Evolutionary conservation across 2,888 invertebrate genomes (phyloP).

Genomic region (Spodoptera exigua): DNA sequence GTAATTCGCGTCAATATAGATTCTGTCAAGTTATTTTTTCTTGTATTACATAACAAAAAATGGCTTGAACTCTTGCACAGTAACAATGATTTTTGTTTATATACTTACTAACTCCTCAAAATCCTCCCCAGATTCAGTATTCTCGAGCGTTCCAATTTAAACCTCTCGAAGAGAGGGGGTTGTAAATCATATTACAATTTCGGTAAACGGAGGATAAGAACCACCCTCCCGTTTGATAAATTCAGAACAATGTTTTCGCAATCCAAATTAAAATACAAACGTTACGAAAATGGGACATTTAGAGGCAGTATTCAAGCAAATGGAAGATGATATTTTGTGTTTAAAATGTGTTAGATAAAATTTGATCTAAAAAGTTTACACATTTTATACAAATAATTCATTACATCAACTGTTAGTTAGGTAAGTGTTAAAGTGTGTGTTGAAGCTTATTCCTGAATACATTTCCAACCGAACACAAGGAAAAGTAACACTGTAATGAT

Average conservation of each 20-base stretch:
- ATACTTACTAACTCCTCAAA: background rate
- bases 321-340: background rate
- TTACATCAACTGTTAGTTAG: no score
- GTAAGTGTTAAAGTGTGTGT: no score
- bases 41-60: no score
- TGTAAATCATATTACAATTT: conserved; percentile 28
- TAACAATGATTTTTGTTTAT: no score
- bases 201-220: conserved; percentile 1
- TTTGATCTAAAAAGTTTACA: no score
- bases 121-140: conserved; percentile 12
- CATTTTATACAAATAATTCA: background rate
- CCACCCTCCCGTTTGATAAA: conserved; percentile 1
- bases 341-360: no score
- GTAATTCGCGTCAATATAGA: no score
- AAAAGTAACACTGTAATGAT: no score
- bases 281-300: background rate
- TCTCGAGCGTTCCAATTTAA: conserved; percentile 12
- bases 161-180: conserved; percentile 15
- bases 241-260: background rate
- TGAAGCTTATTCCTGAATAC: no score
- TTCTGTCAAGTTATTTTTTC: no score
- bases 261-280: conserved; percentile 15
- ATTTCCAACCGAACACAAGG: no score
- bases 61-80: no score
- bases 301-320: background rate